These are phyloP conservation scores for Lamellibrachia satsuma DNA, from an alignment of 2,888 invertebrate genomes.

Conservation along the genomic window DNA sequence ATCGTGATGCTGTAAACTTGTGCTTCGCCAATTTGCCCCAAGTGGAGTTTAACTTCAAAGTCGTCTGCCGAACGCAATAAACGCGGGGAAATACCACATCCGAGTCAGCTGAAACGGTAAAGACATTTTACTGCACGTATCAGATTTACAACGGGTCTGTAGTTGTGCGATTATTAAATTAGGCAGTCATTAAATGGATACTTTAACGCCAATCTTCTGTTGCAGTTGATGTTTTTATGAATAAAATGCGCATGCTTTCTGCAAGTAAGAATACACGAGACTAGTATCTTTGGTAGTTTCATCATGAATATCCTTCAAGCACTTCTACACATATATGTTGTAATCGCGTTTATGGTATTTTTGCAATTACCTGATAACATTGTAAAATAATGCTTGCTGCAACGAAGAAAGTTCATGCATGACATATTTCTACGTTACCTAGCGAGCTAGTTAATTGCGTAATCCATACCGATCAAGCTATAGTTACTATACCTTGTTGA, in stretches of 20 bases:
- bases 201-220: neutral
- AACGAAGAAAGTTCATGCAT: neutral
- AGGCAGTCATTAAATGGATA: neutral
- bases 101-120: neutral
- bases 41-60: neutral
- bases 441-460: neutral
- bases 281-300: neutral
- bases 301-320: neutral
- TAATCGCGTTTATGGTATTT: neutral
- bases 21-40: neutral
- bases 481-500: no score
- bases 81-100: neutral
- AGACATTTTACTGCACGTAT: neutral
- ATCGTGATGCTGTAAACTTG: neutral
- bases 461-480: no score
- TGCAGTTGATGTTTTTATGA: neutral
- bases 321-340: neutral
- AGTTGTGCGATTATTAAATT: neutral
- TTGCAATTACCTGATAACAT: neutral
- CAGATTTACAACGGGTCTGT: neutral
- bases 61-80: slow-evolving; percentile 13
- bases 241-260: neutral
- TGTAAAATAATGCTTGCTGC: neutral
- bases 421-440: neutral
- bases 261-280: neutral